Percentiles rank a stretch among this genome's conserved stretches.
Conservation (phyloP, 2,797 vertebrate genomes). For the Takifugu rubripes region DNA sequence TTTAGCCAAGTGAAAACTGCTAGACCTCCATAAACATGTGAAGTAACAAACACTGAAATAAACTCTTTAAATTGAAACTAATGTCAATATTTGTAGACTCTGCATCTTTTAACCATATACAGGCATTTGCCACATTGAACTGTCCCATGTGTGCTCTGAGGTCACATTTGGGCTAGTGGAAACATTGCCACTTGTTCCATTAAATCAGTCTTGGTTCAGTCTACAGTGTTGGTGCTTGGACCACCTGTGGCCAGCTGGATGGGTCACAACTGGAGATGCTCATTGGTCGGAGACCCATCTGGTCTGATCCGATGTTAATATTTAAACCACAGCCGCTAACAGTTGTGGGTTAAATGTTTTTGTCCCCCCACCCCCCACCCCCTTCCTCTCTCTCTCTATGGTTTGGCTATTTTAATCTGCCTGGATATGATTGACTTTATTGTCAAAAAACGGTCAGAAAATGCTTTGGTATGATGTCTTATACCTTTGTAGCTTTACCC, state of each 20-base stretch:
- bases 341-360: too few species aligned
- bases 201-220: slow-evolving; percentile 33
- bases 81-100: slow-evolving; percentile 4
- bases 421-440: too few species aligned
- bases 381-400: too few species aligned
- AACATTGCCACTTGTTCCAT: slow-evolving; percentile 45
- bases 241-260: slow-evolving; percentile 57
- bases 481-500: too few species aligned
- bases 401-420: too few species aligned
- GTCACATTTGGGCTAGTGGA: slow-evolving; percentile 42
- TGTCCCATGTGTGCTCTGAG: slow-evolving; percentile 2
- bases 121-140: slow-evolving; percentile 27
- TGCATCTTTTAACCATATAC: slow-evolving; percentile 30
- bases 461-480: too few species aligned
- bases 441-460: too few species aligned
- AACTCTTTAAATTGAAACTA: slow-evolving; percentile 42
- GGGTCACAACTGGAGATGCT: slow-evolving; percentile 28
- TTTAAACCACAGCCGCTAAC: slow-evolving; percentile 15
- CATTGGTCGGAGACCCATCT: slow-evolving; percentile 47
- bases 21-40: slow-evolving; percentile 17
- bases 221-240: slow-evolving; percentile 35
- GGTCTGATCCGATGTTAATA: slow-evolving; percentile 22
- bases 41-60: slow-evolving; percentile 15
- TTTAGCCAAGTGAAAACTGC: too few species aligned
- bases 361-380: too few species aligned